phyloP scores from a whole-genome alignment of 2,797 vertebrate species.

The Acanthornis magna region DNA sequence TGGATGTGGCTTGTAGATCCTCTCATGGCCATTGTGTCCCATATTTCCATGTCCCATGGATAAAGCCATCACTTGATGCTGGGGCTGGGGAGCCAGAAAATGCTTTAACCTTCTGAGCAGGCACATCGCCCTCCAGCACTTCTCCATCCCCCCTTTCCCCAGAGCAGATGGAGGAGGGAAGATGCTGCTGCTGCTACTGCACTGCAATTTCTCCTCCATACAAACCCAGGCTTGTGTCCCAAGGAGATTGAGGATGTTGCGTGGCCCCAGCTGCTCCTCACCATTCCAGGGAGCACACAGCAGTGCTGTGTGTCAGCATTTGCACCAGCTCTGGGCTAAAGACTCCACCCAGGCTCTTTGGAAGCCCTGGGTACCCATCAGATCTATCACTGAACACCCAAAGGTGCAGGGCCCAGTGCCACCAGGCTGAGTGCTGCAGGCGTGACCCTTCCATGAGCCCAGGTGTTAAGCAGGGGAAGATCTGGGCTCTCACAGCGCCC shows the following conservation, averaged over 20 bases:
- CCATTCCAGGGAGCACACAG: background rate
- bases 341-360: background rate
- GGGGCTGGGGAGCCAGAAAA: background rate
- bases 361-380: background rate
- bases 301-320: background rate
- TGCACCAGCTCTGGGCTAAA: background rate
- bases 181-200: background rate
- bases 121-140: accelerated
- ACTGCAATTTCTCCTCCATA: background rate
- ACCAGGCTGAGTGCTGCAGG: background rate
- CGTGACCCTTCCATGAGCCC: background rate
- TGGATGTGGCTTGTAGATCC: background rate
- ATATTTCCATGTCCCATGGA: background rate
- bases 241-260: background rate
- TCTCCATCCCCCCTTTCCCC: background rate
- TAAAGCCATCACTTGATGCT: background rate
- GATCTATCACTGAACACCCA: background rate
- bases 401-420: accelerated
- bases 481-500: background rate
- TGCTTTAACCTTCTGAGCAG: background rate
- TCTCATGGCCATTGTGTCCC: background rate
- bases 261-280: no score
- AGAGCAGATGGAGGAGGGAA: background rate
- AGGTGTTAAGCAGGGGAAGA: background rate
- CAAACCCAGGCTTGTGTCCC: background rate